A percentile compares a stretch with the other conserved stretches of the same genome.
These are phyloP conservation scores for Chironomus tentans DNA, from an alignment of 2,888 invertebrate genomes.

Conservation along the genomic window DNA sequence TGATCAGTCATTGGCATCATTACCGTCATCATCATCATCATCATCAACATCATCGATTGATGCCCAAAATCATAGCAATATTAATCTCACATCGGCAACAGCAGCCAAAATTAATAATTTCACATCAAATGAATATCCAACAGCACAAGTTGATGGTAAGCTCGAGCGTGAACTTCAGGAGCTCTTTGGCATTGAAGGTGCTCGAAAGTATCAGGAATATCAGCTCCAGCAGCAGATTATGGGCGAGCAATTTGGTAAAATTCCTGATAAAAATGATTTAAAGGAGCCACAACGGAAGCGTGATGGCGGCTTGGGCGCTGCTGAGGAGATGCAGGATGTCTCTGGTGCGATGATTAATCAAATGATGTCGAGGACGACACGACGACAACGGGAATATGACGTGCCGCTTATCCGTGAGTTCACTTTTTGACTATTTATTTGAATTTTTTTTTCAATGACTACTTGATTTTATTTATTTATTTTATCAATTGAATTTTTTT, in stretches of 20 bases:
- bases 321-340: slow-evolving; percentile 23
- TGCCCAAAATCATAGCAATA: slow-evolving; percentile 1
- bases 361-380: slow-evolving; percentile 67
- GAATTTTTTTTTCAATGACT: no score
- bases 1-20: not conserved
- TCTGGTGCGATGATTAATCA: slow-evolving; percentile 54
- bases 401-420: slow-evolving; percentile 77
- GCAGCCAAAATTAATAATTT: not conserved
- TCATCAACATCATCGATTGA: not conserved
- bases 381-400: slow-evolving; percentile 70
- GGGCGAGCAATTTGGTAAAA: not conserved
- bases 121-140: slow-evolving; percentile 16
- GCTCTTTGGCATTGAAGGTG: slow-evolving; percentile 22
- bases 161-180: slow-evolving; percentile 15
- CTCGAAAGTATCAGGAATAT: slow-evolving; percentile 22
- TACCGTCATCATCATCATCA: not conserved
- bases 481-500: no score
- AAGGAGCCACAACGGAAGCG: slow-evolving; percentile 5
- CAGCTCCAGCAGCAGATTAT: slow-evolving; percentile 11
- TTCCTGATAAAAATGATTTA: not conserved
- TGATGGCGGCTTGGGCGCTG: not conserved
- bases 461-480: no score
- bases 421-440: not conserved
- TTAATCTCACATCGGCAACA: not conserved
- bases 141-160: not conserved